Evolutionary conservation across 2,113 vertebrate species (phyloP).

Genomic region (Chaetura pelagica): DNA sequence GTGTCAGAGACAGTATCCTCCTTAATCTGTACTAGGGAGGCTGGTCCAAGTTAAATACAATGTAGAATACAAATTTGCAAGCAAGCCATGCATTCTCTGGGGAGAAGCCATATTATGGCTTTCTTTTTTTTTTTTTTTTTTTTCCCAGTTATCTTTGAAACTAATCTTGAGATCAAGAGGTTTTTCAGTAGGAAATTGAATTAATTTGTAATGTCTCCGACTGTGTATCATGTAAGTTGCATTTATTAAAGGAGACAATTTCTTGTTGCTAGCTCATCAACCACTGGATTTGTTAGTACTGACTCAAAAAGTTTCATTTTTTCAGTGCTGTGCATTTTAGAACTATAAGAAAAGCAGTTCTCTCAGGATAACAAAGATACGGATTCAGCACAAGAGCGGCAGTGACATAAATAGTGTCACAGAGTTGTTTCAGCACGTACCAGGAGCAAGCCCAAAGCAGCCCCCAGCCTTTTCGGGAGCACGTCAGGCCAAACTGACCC

Average conservation of each 20-base stretch:
- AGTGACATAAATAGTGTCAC: not conserved
- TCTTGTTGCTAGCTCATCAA: not conserved
- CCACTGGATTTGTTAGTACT: not conserved
- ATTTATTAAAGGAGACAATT: not conserved
- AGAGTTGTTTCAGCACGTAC: not conserved
- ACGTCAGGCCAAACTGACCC: rapidly evolving
- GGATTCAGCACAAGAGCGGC: rapidly evolving
- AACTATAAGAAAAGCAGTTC: no score
- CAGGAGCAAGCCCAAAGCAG: not conserved
- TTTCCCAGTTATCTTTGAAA: not conserved
- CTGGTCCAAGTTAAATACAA: not conserved
- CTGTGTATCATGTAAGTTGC: not conserved
- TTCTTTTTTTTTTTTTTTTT: no score
- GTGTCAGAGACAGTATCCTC: not conserved
- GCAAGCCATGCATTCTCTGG: rapidly evolving
- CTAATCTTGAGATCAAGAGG: not conserved
- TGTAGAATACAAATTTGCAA: not conserved
- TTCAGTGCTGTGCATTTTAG: rapidly evolving
- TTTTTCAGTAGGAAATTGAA: not conserved
- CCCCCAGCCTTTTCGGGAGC: not conserved
- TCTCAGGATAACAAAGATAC: rapidly evolving
- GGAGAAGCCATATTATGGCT: not conserved
- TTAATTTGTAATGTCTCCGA: not conserved
- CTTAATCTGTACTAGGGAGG: not conserved
- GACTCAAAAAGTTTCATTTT: not conserved